These are phyloP conservation scores for Camponotus fellah DNA, from an alignment of 2,888 invertebrate genomes.

Conservation along the genomic window DNA sequence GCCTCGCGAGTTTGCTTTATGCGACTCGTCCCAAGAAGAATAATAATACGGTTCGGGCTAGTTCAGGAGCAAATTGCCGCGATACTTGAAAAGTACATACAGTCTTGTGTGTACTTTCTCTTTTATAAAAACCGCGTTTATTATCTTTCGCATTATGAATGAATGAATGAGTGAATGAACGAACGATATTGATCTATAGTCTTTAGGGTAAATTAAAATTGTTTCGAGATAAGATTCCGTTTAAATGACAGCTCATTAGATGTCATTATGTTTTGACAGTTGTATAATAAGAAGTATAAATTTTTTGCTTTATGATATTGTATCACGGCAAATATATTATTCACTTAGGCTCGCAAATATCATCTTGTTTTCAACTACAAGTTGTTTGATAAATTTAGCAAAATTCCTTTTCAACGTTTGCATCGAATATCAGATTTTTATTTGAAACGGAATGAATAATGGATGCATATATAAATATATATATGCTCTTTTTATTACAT, in stretches of 20 bases:
- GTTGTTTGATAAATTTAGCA: neutral
- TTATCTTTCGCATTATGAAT: neutral
- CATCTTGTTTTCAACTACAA: too few relatives aligned
- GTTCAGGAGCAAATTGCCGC: neutral
- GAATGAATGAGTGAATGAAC: neutral
- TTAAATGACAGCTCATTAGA: neutral
- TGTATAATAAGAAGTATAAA: neutral
- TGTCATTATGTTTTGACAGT: constrained; percentile 11
- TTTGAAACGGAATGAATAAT: neutral
- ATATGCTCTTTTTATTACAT: neutral
- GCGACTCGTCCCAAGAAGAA: neutral
- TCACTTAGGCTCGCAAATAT: neutral
- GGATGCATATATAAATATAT: too few relatives aligned
- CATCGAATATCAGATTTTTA: neutral
- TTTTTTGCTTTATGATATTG: neutral
- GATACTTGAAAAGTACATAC: neutral
- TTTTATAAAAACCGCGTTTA: neutral
- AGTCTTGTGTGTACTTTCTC: neutral
- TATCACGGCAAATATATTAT: neutral
- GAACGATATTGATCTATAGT: neutral
- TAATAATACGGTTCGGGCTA: neutral
- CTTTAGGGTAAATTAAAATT: constrained; percentile 11
- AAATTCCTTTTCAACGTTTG: neutral
- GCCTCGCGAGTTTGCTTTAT: constrained; percentile 26
- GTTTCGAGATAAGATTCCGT: too few relatives aligned